Conservation (phyloP, 2,113 vertebrate genomes). For the Phaetusa simplex region DNA sequence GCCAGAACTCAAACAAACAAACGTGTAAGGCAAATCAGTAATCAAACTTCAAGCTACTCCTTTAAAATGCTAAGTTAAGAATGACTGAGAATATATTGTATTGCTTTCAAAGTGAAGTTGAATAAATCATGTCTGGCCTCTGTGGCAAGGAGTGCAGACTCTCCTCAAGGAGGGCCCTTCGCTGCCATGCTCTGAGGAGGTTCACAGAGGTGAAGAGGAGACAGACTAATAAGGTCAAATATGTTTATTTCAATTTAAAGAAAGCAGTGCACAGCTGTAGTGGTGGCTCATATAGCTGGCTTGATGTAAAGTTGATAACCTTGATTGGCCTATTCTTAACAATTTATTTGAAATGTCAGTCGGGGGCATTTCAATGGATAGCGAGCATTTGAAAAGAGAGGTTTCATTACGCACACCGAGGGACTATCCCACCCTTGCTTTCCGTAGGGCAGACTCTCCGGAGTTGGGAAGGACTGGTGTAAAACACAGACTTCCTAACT, state of each 20-base stretch:
- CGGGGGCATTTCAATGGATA: neutral
- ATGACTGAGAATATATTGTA: neutral
- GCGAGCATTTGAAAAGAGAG: neutral
- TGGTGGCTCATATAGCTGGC: neutral
- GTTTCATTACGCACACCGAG: neutral
- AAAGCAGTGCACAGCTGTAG: neutral
- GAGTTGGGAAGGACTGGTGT: neutral
- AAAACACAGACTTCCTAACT: neutral
- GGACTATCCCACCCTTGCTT: neutral
- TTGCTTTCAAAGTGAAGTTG: neutral
- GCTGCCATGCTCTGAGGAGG: neutral
- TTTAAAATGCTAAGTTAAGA: neutral
- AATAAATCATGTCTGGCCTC: neutral
- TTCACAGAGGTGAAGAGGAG: neutral
- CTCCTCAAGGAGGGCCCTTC: neutral
- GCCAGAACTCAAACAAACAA: neutral
- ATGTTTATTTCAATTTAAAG: neutral
- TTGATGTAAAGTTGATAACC: neutral
- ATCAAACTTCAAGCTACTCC: neutral
- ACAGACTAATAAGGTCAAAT: neutral
- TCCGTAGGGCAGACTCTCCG: neutral
- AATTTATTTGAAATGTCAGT: neutral
- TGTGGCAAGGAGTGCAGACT: neutral
- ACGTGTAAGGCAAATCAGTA: neutral
- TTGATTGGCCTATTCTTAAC: neutral